Percentiles rank a stretch among this genome's conserved stretches.
Conservation (phyloP, 2,113 vertebrate genomes). For the Plecotus auritus region DNA sequence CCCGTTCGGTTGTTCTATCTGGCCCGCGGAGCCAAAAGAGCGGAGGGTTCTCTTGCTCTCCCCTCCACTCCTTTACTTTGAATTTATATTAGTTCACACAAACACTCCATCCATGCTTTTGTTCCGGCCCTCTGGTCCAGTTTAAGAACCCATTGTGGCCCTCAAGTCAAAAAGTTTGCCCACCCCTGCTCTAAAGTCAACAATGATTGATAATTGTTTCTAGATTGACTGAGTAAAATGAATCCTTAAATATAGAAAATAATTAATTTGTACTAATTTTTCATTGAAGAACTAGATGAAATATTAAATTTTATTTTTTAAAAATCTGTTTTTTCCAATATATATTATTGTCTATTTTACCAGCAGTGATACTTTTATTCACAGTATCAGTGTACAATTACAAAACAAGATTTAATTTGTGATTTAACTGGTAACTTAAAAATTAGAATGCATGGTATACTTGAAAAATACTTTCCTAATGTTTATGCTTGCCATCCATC, state of each 20-base stretch:
- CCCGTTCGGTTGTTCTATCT: too few relatives aligned
- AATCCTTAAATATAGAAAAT: background rate
- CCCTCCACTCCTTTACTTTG: too few relatives aligned
- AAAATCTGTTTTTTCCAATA: background rate
- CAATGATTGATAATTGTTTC: background rate
- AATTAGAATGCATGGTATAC: conserved; percentile 36
- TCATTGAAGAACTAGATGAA: conserved; percentile 17
- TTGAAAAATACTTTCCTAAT: conserved; percentile 36
- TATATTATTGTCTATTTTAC: background rate
- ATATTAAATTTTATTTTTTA: conserved; percentile 12
- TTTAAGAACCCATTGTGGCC: too few relatives aligned
- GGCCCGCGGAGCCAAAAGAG: too few relatives aligned
- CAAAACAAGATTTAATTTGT: conserved; percentile 30
- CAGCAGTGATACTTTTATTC: background rate
- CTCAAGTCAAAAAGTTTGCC: too few relatives aligned
- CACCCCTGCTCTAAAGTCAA: background rate
- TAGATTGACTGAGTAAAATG: background rate
- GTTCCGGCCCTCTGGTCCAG: too few relatives aligned
- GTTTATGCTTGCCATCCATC: conserved; percentile 16
- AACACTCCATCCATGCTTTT: too few relatives aligned
- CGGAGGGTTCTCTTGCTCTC: too few relatives aligned
- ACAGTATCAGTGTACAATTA: conserved; percentile 16
- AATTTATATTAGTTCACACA: too few relatives aligned
- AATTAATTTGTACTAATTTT: background rate
- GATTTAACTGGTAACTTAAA: conserved; percentile 25